A percentile compares a stretch with the other conserved stretches of the same genome.
Evolutionary conservation across 1,140 invertebrate genomes (phyloP).

Genomic region (Drosophila virilis): DNA sequence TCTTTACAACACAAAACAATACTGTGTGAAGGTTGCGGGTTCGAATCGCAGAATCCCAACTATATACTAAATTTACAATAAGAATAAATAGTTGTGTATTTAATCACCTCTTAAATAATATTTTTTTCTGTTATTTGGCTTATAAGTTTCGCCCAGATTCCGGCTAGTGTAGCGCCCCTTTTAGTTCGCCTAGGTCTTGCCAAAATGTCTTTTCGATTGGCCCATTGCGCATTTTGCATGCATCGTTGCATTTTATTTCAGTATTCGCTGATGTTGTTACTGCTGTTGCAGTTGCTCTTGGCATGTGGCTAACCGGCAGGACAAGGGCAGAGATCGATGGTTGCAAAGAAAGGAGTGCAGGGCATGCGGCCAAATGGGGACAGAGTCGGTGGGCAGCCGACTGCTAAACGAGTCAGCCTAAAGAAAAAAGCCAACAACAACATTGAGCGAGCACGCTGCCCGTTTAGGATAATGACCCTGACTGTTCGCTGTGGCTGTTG

Average conservation of each 20-base stretch:
- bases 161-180: conserved; percentile 20
- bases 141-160: too few relatives aligned
- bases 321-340: conserved; percentile 53
- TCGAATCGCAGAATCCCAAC: not conserved
- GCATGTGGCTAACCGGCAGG: conserved; percentile 48
- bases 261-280: conserved; percentile 8
- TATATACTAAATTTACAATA: too few relatives aligned
- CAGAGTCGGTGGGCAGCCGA: conserved; percentile 21
- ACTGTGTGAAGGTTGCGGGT: not conserved
- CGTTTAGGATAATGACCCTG: conserved; percentile 72
- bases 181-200: conserved; percentile 15
- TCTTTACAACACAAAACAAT: not conserved
- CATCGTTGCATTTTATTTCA: conserved; percentile 52
- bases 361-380: conserved; percentile 22
- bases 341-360: conserved; percentile 2
- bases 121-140: too few relatives aligned
- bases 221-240: conserved; percentile 55
- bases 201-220: conserved; percentile 33
- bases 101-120: too few relatives aligned
- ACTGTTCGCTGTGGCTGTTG: conserved; percentile 26
- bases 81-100: too few relatives aligned
- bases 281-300: conserved; percentile 41
- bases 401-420: conserved; percentile 34
- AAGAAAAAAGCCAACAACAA: conserved; percentile 16
- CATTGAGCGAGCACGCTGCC: conserved; percentile 28